Evolutionary conservation across 2,888 invertebrate genomes (phyloP), one percentile per base, ranked within the genome.

Genomic region (Sympetrum striolatum): DNA sequence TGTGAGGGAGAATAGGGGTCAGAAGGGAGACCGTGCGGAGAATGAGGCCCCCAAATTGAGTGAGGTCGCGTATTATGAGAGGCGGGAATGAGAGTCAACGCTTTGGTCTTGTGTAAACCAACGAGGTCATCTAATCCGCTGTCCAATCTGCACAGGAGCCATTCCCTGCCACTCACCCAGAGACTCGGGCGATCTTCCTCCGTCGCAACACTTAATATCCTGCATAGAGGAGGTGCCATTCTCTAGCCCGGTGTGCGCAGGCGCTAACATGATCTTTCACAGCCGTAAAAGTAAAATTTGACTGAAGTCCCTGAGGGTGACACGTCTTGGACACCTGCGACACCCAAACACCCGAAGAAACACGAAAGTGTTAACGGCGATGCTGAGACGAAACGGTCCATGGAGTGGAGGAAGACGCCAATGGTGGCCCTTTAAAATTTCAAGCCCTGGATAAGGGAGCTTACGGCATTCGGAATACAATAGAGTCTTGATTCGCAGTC

Each of bases 181-280:
- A 25, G 25, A 25, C n/a, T 31, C 22, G n/a, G 2, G 64, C 64
- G 22, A 25, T 25, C 64, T 22, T 25, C 64, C n/a, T n/a, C 12
- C 58, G 18, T 60, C 25, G 25, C 73, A 25, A 73, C 73, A 25
- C 25, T 73, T 31, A 31, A 31, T 73, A 25, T 31, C 73, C 53
- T 18, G 53, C 5, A 18, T 44, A 90, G 90, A 90, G 90, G 80
- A 81, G 48, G 80, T 90, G 81, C 81, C 90, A 90, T 44, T 44
- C 44, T 10, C 44, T 4, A 10, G 91, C 39, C 58, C 60, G 86
- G 18, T 14, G 91, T 37, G 37, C 44, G 31, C 18, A 82, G 60
- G 18, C 37, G 86, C 64, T 48, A 15, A 91, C 48, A 48, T 35
- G 53, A 39, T 37, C 31, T 25, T 31, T 25, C 44, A 3, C n/a